Percentiles rank a stretch among this genome's conserved stretches.
phyloP scores from a whole-genome alignment of 2,888 invertebrate species.

The Ochropleura plecta region DNA sequence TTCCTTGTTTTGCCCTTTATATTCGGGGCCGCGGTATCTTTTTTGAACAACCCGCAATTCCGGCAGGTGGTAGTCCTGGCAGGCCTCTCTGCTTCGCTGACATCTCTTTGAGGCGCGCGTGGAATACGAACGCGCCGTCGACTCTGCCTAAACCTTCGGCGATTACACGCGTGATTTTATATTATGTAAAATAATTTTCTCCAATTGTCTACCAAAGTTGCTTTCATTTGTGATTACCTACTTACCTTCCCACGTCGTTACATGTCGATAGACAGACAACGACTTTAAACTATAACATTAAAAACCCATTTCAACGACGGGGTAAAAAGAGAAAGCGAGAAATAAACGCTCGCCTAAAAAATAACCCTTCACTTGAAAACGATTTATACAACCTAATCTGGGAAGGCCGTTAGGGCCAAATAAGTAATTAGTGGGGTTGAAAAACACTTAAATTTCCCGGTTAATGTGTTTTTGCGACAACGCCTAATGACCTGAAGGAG shows the following conservation, averaged over 20 bases:
- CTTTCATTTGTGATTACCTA: no score
- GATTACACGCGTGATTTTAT: no score
- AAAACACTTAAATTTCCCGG: conserved; percentile 82
- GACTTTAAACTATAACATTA: not conserved
- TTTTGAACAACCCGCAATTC: no score
- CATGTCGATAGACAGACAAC: not conserved
- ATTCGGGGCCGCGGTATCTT: no score
- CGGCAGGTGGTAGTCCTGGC: no score
- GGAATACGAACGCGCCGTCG: no score
- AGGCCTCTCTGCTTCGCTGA: no score
- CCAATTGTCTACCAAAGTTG: no score
- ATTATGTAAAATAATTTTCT: no score
- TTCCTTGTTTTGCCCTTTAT: no score
- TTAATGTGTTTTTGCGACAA: conserved; percentile 81
- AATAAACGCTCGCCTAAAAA: conserved; percentile 61
- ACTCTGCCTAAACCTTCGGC: no score
- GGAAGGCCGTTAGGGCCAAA: conserved; percentile 73
- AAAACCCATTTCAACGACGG: not conserved
- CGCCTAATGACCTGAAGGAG: conserved; percentile 74
- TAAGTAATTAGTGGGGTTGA: conserved; percentile 82
- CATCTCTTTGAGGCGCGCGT: no score
- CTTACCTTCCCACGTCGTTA: not conserved
- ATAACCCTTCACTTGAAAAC: conserved; percentile 61
- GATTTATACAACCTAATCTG: conserved; percentile 76
- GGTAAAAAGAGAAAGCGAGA: conserved; percentile 44